A percentile compares a stretch with the other conserved stretches of the same genome.
phyloP scores from a whole-genome alignment of 2,797 vertebrate species.

The Phataginus tetradactyla region DNA sequence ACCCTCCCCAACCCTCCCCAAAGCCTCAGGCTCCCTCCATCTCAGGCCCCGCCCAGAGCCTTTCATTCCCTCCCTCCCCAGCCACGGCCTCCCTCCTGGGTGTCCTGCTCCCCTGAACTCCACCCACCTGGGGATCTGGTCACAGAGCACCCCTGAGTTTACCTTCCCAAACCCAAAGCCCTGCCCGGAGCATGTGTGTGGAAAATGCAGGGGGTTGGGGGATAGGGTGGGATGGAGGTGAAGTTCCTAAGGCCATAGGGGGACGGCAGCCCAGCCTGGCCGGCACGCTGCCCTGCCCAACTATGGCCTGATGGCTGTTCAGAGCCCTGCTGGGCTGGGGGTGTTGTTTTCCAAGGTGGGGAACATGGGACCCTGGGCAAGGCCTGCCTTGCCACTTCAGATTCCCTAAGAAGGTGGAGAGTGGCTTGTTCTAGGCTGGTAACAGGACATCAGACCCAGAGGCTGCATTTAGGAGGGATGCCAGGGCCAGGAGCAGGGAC shows the following conservation, averaged over 20 bases:
- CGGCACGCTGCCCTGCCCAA: not conserved
- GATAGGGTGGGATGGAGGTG: conserved; percentile 15
- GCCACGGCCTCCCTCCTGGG: not conserved
- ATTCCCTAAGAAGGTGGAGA: not conserved
- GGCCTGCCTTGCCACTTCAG: not conserved
- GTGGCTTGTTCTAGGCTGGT: not conserved
- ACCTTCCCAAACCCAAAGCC: not conserved
- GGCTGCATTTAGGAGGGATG: not conserved
- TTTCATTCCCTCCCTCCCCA: not conserved
- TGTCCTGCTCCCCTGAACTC: not conserved
- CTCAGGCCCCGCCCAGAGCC: not conserved
- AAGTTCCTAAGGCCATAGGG: not conserved
- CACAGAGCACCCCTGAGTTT: not conserved
- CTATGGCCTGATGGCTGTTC: not conserved
- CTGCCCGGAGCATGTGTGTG: conserved; percentile 20
- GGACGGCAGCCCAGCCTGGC: not conserved
- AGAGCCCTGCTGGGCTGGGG: not conserved
- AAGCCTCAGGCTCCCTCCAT: not conserved
- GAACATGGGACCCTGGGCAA: not conserved
- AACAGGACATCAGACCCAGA: not conserved
- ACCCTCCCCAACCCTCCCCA: not conserved
- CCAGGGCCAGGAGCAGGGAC: not conserved
- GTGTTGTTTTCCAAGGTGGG: not conserved
- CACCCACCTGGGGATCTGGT: not conserved
- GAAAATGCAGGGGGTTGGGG: conserved; percentile 33